A percentile compares a stretch with the other conserved stretches of the same genome.
phyloP scores from a whole-genome alignment of 2,888 invertebrate genomes.

The Tiphia femorata region DNA sequence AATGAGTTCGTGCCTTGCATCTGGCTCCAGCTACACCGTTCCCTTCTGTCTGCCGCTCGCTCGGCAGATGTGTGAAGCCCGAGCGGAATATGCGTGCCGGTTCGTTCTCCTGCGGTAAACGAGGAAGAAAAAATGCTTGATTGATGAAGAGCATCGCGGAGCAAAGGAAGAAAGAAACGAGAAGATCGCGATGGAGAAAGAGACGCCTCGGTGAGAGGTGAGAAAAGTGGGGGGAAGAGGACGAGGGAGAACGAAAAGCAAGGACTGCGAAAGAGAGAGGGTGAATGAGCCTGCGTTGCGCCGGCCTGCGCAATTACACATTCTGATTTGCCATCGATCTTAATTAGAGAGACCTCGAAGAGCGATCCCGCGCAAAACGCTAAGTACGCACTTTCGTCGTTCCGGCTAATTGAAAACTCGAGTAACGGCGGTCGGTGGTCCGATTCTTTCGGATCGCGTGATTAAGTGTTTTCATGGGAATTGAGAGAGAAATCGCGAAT shows the following conservation, averaged over 20 bases:
- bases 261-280: not conserved
- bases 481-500: no score
- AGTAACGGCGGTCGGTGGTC: conserved; percentile 14
- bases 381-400: conserved; percentile 35
- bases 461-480: not conserved
- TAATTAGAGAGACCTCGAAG: conserved; percentile 44
- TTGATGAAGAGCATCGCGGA: conserved; percentile 44
- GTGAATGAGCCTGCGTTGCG: not conserved
- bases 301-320: conserved; percentile 47
- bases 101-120: conserved; percentile 15
- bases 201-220: not conserved
- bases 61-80: conserved; percentile 34
- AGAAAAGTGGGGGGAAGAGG: not conserved
- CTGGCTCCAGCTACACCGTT: no score
- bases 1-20: conserved; percentile 31
- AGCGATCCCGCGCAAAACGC: conserved; percentile 32
- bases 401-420: conserved; percentile 40
- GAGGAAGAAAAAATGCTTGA: conserved; percentile 40
- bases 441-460: not conserved
- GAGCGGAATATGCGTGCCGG: conserved; percentile 42
- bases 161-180: conserved; percentile 25
- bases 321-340: conserved; percentile 49
- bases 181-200: not conserved
- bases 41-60: conserved; percentile 5
- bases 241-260: conserved; percentile 1